Base-by-base conservation (phyloP, 2,113 vertebrate species). In the Pseudorhombus dupliciocellatus region DNA sequence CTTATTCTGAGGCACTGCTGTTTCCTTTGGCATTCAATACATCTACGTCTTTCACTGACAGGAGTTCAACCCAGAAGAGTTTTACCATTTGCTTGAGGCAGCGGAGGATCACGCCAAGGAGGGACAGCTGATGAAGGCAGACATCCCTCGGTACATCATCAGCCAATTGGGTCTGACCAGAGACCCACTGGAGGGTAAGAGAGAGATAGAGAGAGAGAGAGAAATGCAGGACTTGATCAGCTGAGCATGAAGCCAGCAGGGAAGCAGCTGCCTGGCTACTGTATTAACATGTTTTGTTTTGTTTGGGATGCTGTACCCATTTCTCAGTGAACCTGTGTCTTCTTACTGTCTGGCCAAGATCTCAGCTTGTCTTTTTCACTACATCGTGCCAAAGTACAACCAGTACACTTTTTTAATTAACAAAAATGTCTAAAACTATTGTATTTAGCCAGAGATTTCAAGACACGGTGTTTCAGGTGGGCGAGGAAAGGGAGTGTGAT, bases 21-120 rank as follows among this genome's bases (percentile, higher is more conserved):
- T 14, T 64, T 63, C 2, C 28, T 26, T 26, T 61, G 16, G n/a
- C 7, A 44, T n/a, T 28, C 71, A 0, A 37, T 50, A 10, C 21
- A 21, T 21, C 5, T 50, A 10, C 28, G 22, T 67, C 20, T 22
- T 57, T 20, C 15, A 46, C 28, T 57, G 4, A 61, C 66, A 99
- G 98, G 98, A 99, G 86, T 99, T 99, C 92, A 98, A 99, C 90
- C 98, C 98, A 4, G 98, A 99, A 78, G 97, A 98, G 92, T 99
- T 99, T 89, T 99, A 99, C 87, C 98, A 99, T 81, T 94, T 99
- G 72, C 92, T 99, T 86, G 97, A 99, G 93, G 97, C 97, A 76
- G 98, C 96, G 18, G 98, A 99, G 92, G 98, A 98, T 87, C 97
- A 99, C 65, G 98, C 97, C 84, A 99, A 98, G 90, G 97, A 98